phyloP scores from a whole-genome alignment of 2,888 invertebrate species.

The Holacanthella duospinosa region DNA sequence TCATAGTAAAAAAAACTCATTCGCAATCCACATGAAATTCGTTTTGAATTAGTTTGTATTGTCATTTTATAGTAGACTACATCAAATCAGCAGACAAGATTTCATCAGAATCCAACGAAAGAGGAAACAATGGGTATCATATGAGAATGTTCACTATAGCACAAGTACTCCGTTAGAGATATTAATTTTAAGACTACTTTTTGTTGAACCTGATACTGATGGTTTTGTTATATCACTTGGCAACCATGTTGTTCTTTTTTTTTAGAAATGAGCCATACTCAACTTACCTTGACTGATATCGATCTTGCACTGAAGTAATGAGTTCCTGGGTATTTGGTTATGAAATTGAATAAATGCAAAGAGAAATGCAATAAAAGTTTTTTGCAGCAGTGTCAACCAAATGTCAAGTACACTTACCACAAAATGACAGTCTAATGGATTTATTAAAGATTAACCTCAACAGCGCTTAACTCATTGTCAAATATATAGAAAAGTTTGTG shows the following conservation, averaged over 20 bases:
- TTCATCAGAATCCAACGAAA: slow-evolving; percentile 19
- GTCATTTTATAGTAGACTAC: slow-evolving; percentile 11
- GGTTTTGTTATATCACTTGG: slow-evolving; percentile 17
- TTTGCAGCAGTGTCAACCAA: too few relatives aligned
- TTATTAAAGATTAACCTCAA: not conserved
- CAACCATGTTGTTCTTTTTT: slow-evolving; percentile 23
- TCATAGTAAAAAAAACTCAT: too few relatives aligned
- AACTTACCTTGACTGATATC: slow-evolving; percentile 19
- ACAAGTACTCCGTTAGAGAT: too few relatives aligned
- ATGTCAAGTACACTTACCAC: too few relatives aligned
- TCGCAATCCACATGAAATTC: too few relatives aligned
- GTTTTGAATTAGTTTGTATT: not conserved
- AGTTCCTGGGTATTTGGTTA: slow-evolving; percentile 2
- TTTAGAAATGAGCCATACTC: slow-evolving; percentile 17
- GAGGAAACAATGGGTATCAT: slow-evolving; percentile 17
- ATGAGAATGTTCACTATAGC: slow-evolving; percentile 7
- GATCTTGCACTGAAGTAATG: slow-evolving; percentile 9
- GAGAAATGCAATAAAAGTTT: slow-evolving; percentile 23
- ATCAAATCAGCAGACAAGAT: slow-evolving; percentile 14
- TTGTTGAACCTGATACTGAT: slow-evolving; percentile 15
- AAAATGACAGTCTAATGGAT: not conserved
- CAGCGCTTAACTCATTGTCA: not conserved
- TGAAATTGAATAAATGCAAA: slow-evolving; percentile 11
- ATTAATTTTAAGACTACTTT: slow-evolving; percentile 24
- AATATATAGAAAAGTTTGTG: not conserved